These are phyloP conservation scores for Pipistrellus pygmaeus DNA, from an alignment of 2,797 vertebrate species.

Conservation along the genomic window DNA sequence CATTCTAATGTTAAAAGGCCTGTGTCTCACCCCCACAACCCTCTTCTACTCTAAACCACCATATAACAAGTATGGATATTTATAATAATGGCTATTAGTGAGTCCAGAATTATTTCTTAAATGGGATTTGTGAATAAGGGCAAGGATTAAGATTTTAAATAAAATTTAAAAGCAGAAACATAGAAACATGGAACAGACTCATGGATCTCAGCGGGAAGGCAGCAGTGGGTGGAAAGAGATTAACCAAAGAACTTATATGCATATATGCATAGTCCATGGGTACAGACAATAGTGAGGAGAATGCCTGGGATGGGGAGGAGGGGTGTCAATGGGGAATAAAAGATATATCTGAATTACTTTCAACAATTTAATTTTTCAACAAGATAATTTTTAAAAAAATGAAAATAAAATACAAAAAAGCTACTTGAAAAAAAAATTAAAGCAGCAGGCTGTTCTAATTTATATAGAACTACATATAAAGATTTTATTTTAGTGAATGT, in stretches of 20 bases:
- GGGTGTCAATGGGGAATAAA: too few relatives aligned
- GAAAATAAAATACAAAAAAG: too few relatives aligned
- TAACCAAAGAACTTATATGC: too few relatives aligned
- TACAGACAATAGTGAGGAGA: too few relatives aligned
- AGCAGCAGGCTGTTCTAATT: neutral
- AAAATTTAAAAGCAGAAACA: neutral
- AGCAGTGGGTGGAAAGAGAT: too few relatives aligned
- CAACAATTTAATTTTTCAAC: too few relatives aligned
- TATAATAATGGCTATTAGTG: neutral
- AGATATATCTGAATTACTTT: too few relatives aligned
- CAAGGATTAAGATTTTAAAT: neutral
- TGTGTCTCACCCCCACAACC: neutral
- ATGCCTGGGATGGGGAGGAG: too few relatives aligned
- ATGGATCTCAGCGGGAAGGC: too few relatives aligned
- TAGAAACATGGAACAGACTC: too few relatives aligned
- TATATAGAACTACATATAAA: neutral
- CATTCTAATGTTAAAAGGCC: neutral
- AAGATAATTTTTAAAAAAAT: too few relatives aligned
- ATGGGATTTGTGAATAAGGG: neutral
- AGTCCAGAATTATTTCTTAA: constrained; percentile 34
- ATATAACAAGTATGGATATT: neutral
- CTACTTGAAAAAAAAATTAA: neutral
- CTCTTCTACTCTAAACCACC: neutral
- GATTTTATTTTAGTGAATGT: neutral
- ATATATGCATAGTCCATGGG: too few relatives aligned